phyloP scores from a whole-genome alignment of 1,140 invertebrate species.

The Drosophila suzukii region DNA sequence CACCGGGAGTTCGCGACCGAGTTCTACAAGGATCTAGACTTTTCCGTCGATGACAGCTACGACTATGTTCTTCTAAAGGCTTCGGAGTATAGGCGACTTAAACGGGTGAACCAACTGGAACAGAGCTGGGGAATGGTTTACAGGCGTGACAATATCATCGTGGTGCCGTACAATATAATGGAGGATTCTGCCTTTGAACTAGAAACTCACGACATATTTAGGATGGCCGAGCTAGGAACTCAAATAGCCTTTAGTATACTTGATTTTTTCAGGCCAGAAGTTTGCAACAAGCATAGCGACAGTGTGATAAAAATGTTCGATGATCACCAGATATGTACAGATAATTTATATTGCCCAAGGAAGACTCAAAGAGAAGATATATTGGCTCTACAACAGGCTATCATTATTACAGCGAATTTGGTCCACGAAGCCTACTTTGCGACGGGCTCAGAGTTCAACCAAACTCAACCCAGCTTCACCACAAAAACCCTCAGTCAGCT shows the following conservation, averaged over 20 bases:
- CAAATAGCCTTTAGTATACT: background rate
- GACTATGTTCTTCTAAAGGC: background rate
- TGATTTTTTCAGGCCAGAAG: background rate
- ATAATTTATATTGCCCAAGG: background rate
- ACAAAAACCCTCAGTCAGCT: background rate
- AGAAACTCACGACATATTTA: background rate
- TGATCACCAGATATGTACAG: background rate
- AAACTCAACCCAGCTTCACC: background rate
- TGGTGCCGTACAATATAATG: background rate
- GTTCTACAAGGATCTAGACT: background rate
- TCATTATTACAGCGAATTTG: background rate
- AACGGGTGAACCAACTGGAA: background rate
- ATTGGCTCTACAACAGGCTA: background rate
- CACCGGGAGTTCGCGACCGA: background rate
- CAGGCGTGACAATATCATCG: background rate
- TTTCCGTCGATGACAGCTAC: background rate
- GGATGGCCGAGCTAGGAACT: background rate
- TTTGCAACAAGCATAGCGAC: background rate
- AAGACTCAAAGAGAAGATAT: background rate
- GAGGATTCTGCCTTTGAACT: background rate
- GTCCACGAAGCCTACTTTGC: slow-evolving; percentile 1
- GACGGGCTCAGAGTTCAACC: background rate
- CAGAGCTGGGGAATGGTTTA: background rate
- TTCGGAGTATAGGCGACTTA: background rate
- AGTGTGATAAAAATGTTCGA: background rate